Conservation (phyloP, 2,797 vertebrate genomes). For the Mareca strepera region DNA sequence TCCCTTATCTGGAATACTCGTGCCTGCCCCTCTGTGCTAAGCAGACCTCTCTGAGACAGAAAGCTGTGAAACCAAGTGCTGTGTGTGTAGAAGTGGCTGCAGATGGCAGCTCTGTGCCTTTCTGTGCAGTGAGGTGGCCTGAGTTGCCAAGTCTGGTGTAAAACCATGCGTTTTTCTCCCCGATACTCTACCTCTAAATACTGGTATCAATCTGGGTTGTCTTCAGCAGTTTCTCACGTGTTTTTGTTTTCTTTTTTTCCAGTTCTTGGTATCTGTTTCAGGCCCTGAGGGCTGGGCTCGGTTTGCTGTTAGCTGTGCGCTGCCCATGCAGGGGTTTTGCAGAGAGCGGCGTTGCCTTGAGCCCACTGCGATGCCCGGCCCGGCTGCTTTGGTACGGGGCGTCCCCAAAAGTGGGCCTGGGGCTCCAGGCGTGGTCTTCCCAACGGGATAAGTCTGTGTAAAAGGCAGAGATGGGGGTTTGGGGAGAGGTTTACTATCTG, state of each 20-base stretch:
- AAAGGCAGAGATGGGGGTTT: too few species aligned
- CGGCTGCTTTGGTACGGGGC: fast-evolving
- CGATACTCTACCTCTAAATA: not conserved
- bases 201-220: not conserved
- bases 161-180: not conserved
- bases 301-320: not conserved
- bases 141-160: not conserved
- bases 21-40: not conserved
- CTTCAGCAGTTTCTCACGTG: not conserved
- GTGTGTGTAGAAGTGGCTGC: not conserved
- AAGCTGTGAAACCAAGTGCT: not conserved
- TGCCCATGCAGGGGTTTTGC: not conserved
- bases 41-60: not conserved
- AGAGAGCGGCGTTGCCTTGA: not conserved
- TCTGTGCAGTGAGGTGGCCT: not conserved
- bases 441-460: too few species aligned
- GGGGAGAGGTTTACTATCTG: not conserved
- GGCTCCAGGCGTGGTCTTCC: too few species aligned
- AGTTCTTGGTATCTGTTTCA: not conserved
- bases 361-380: not conserved
- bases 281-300: not conserved
- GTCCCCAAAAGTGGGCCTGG: too few species aligned
- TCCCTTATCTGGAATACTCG: not conserved
- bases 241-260: not conserved
- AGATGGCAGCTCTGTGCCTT: fast-evolving